phyloP scores from a whole-genome alignment of 2,113 vertebrate species.

The Pelobates fuscus region DNA sequence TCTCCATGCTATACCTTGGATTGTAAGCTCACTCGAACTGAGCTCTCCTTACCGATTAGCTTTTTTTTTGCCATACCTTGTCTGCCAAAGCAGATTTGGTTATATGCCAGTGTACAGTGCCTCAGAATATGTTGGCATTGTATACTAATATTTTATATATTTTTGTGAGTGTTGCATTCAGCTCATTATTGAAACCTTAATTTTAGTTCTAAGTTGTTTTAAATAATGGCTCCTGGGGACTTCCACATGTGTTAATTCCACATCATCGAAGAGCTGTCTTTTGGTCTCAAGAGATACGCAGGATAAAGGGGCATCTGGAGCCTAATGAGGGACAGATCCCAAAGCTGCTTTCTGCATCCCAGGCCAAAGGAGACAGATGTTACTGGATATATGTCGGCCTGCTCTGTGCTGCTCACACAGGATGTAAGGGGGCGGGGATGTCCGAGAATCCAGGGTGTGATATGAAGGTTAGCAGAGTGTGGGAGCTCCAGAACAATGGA shows the following conservation, averaged over 20 bases:
- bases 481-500: background rate
- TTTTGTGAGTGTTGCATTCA: too few relatives aligned
- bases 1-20: too few relatives aligned
- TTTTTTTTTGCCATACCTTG: too few relatives aligned
- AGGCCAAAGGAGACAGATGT: slow-evolving; percentile 6
- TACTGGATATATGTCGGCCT: background rate
- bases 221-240: background rate
- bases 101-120: too few relatives aligned
- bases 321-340: background rate
- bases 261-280: background rate
- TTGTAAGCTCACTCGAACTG: too few relatives aligned
- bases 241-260: background rate
- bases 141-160: too few relatives aligned
- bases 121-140: too few relatives aligned
- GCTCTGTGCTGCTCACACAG: background rate
- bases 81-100: too few relatives aligned
- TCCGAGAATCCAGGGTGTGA: background rate
- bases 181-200: too few relatives aligned
- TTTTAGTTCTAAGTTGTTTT: too few relatives aligned
- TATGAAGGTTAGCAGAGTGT: background rate
- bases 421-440: background rate
- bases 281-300: background rate
- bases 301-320: slow-evolving; percentile 6
- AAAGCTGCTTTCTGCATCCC: too few relatives aligned
- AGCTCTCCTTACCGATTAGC: too few relatives aligned